Evolutionary conservation across 1,140 invertebrate species (phyloP).

Genomic region (Mycetomoellerius zeteki): DNA sequence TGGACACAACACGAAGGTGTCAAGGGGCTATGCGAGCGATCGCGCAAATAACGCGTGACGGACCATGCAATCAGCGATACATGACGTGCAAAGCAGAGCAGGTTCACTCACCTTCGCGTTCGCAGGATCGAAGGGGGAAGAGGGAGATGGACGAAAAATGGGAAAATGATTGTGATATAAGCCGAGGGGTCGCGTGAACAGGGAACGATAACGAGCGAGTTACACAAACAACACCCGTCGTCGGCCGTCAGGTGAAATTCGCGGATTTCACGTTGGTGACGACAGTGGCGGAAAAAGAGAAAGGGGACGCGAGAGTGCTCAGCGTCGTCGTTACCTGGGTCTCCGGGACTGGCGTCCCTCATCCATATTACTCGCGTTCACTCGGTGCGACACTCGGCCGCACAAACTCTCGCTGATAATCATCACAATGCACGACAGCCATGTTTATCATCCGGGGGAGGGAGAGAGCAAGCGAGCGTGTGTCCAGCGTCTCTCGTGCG

Average conservation of each 20-base stretch:
- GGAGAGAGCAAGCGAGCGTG: slow-evolving; percentile 9
- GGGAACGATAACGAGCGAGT: not conserved
- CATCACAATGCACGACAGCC: slow-evolving; percentile 74
- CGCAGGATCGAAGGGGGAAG: not conserved
- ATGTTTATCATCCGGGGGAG: slow-evolving; percentile 66
- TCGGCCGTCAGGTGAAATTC: not conserved
- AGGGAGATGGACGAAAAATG: not conserved
- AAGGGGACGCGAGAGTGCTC: not conserved
- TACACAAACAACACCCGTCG: not conserved
- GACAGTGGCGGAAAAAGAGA: too few relatives aligned
- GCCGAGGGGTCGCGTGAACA: not conserved
- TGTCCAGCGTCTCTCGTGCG: slow-evolving; percentile 23
- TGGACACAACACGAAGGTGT: not conserved
- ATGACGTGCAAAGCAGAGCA: slow-evolving; percentile 52
- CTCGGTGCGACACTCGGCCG: slow-evolving; percentile 14
- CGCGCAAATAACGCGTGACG: slow-evolving; percentile 25
- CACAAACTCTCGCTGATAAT: slow-evolving; percentile 57
- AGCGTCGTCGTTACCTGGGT: slow-evolving; percentile 66
- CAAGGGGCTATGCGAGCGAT: not conserved
- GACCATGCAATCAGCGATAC: slow-evolving; percentile 49
- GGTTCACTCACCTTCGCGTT: slow-evolving; percentile 70
- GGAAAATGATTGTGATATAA: slow-evolving; percentile 10
- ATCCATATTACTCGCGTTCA: slow-evolving; percentile 67
- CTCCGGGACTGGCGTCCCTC: slow-evolving; percentile 39
- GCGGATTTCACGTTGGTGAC: not conserved